Conservation (phyloP, 2,888 invertebrate genomes). For the Homarus gammarus region DNA sequence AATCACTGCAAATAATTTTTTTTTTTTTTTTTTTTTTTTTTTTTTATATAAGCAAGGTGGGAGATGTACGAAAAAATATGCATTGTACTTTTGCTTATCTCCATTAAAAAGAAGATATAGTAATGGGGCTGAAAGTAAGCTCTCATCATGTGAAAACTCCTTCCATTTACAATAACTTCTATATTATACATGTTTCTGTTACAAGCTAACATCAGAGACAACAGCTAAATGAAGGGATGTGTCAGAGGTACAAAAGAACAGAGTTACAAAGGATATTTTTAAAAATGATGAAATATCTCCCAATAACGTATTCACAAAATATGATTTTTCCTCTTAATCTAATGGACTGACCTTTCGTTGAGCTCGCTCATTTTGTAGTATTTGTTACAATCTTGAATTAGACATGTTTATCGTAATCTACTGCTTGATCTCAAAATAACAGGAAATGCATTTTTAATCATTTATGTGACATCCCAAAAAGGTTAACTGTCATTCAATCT, state of each 20-base stretch:
- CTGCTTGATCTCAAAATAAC: background rate
- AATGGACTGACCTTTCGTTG: background rate
- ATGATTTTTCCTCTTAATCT: constrained; percentile 19
- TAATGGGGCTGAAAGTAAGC: constrained; percentile 34
- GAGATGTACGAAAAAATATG: constrained; percentile 36
- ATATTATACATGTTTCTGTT: constrained; percentile 26
- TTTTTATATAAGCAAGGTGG: constrained; percentile 16
- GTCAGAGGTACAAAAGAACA: constrained; percentile 24
- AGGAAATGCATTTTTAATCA: background rate
- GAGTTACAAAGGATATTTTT: background rate
- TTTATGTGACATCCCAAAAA: background rate
- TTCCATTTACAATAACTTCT: constrained; percentile 33
- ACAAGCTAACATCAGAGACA: constrained; percentile 52
- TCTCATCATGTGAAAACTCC: constrained; percentile 26
- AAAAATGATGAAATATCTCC: constrained; percentile 1
- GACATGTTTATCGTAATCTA: background rate
- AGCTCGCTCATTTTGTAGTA: background rate
- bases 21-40: constrained; percentile 20
- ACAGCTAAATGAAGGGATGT: constrained; percentile 26
- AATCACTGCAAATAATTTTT: constrained; percentile 18
- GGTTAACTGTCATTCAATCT: background rate
- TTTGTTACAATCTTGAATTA: background rate
- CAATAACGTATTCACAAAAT: constrained; percentile 13
- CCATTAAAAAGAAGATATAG: constrained; percentile 27
- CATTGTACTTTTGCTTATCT: constrained; percentile 51